Evolutionary conservation across 2,797 vertebrate species (phyloP).

Genomic region (Rhinoraja longicauda): DNA sequence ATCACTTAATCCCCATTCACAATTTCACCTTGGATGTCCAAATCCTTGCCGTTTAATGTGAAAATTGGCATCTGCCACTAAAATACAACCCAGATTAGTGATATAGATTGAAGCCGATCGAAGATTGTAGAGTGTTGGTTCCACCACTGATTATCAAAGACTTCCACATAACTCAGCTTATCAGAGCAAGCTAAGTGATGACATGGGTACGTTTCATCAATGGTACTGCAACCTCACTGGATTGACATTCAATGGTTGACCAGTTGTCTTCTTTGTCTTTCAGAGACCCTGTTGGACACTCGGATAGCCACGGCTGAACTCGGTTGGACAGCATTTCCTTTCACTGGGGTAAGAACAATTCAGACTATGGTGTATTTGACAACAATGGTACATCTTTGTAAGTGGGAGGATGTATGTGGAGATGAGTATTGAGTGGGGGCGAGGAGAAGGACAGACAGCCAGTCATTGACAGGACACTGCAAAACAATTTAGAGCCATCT

Average conservation of each 20-base stretch:
- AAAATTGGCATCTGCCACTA: not conserved
- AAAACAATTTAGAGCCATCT: not conserved
- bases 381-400: not conserved
- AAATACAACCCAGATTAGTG: not conserved
- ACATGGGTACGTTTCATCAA: not conserved
- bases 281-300: constrained; percentile 96
- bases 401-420: not conserved
- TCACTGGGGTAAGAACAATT: constrained; percentile 79
- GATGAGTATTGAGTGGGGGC: not conserved
- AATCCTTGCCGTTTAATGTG: not conserved
- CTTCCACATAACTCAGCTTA: not conserved
- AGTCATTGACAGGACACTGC: too few species aligned
- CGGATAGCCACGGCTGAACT: constrained; percentile 93
- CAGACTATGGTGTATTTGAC: not conserved
- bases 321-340: constrained; percentile 93
- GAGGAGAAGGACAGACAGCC: not conserved
- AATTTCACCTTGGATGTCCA: not conserved
- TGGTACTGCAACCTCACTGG: not conserved
- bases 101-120: not conserved
- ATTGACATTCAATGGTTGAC: not conserved
- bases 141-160: not conserved
- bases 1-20: too few species aligned
- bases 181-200: not conserved
- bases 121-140: not conserved
- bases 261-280: constrained; percentile 42